Base-by-base conservation (phyloP, 2,888 invertebrate genomes). In the Lasioglossum calceatum region DNA sequence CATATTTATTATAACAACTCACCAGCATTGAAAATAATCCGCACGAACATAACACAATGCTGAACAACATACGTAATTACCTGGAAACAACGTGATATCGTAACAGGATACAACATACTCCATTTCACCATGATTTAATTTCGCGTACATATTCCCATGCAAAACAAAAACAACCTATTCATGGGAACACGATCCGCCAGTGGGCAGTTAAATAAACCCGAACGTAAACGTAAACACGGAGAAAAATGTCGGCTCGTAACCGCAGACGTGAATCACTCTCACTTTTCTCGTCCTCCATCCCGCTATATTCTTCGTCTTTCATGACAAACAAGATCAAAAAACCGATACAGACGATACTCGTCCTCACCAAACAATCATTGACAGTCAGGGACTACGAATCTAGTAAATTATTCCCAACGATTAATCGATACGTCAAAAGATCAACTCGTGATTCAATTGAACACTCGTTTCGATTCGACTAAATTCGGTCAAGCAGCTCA, bases 181-280 rank as follows among this genome's bases (percentile, higher is more conserved):
- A 64, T 10, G 23, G 72, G 14, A 79, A 85, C 64, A 64, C 50
- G 85, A 79, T 73, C 76, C 36, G 44, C 36, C 61, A 16, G 72
- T 4, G 36, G 44, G 54, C 50, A 64, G 32, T 61, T 64, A 75
- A 47, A 58, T 70, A 85, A 84, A 64, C 64, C 74, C 74, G 79
- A 79, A 61, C 64, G 75, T 76, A 79, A 85, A 85, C 73, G 70
- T 86, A 86, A 77, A 81, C 78, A 78, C 77, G 27, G 27, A 77
- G 39, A 47, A 77, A 80, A 85, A 70, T 73, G 77, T 47, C 73
- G 78, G 32, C 64, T 2, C 27, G 61, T 42, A 71, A 32, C 74
- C 75, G 61, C 71, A 77, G 36, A 32, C 72, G 70, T 78, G 39
- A 81, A 73, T 78, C 82, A 86, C 86, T 86, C 67, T 86, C 86